Conservation (phyloP, 1,140 invertebrate species). For the Trichonephila clavipes region DNA sequence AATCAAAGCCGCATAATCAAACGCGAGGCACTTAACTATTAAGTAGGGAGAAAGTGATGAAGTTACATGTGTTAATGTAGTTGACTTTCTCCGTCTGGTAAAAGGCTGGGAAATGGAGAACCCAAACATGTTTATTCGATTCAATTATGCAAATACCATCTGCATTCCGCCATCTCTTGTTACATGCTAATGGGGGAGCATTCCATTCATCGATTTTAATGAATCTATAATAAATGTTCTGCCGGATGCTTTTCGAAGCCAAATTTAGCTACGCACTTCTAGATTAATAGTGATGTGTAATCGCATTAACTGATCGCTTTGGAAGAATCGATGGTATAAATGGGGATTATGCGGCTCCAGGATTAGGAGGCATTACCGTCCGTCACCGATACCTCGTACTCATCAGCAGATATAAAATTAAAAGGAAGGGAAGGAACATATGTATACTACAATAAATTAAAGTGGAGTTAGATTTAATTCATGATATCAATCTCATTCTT, state of each 20-base stretch:
- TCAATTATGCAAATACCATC: slow-evolving; percentile 56
- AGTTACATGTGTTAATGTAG: slow-evolving; percentile 24
- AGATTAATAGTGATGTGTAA: slow-evolving; percentile 39
- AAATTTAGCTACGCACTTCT: neutral
- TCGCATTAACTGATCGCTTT: neutral
- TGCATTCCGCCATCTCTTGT: neutral
- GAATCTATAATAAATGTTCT: slow-evolving; percentile 36
- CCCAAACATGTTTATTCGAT: slow-evolving; percentile 54
- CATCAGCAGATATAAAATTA: too few species aligned
- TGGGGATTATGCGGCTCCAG: neutral
- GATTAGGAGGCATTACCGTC: neutral
- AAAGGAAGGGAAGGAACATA: too few species aligned
- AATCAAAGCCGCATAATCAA: slow-evolving; percentile 37
- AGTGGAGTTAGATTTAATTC: too few species aligned
- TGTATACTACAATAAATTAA: too few species aligned
- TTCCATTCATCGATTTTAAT: slow-evolving; percentile 30
- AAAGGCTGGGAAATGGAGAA: neutral
- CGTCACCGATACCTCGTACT: neutral
- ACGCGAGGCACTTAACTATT: slow-evolving; percentile 37
- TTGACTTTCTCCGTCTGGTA: slow-evolving; percentile 1
- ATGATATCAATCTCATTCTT: too few species aligned
- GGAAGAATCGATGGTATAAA: neutral
- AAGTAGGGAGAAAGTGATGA: slow-evolving; percentile 46
- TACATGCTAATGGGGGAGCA: neutral
- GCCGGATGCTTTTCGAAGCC: slow-evolving; percentile 8